These are phyloP conservation scores for Pempheris klunzingeri DNA, from an alignment of 2,797 vertebrate species.

Conservation along the genomic window DNA sequence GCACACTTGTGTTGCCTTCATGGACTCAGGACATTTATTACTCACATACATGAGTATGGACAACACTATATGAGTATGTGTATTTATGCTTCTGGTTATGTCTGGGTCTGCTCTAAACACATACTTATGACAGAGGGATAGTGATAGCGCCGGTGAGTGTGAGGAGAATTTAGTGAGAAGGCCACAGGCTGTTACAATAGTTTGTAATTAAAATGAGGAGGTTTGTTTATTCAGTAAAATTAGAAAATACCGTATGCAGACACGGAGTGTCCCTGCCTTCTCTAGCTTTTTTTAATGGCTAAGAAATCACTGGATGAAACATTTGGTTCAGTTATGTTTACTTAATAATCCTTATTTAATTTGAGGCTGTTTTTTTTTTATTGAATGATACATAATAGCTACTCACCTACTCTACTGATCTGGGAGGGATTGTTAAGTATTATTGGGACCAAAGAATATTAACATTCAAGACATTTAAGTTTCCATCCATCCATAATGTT, in stretches of 20 bases:
- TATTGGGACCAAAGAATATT: not conserved
- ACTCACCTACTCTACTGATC: no score
- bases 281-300: not conserved
- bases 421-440: no score
- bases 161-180: constrained; percentile 42
- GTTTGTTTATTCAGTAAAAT: constrained; percentile 51
- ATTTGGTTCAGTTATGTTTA: not conserved
- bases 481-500: not conserved
- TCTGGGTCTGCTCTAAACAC: constrained; percentile 37
- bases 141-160: constrained; percentile 22
- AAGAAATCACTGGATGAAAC: not conserved
- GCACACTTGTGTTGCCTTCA: constrained; percentile 32
- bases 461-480: not conserved
- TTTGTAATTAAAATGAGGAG: constrained; percentile 63
- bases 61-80: constrained; percentile 17
- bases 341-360: no score
- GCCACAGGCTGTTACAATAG: constrained; percentile 45
- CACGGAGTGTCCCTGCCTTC: not conserved
- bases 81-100: constrained; percentile 45
- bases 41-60: constrained; percentile 35
- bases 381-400: no score
- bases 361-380: no score
- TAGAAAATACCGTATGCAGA: constrained; percentile 26
- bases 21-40: constrained; percentile 51
- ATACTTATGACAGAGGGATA: constrained; percentile 28